Base-by-base conservation (phyloP, 2,113 vertebrate genomes). In the Monarcha castaneiventris region DNA sequence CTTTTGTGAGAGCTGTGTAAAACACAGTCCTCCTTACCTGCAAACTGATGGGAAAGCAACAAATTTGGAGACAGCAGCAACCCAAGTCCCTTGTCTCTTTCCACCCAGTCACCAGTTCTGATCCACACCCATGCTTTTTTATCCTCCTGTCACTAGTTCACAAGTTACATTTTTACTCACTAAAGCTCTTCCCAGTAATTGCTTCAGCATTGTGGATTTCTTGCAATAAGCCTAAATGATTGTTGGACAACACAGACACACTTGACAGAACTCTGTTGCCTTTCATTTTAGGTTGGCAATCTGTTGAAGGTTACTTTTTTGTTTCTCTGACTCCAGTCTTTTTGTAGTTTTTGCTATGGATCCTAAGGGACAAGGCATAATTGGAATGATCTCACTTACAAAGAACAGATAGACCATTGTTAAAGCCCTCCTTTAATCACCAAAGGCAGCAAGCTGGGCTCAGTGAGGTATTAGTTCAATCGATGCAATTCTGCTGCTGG, bases 131-230 rank as follows among this genome's bases (percentile, higher is more conserved):
- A 17, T 21, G 7, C 35, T 58, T 72, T 64, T 68, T 52, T 22
- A 76, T 71, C 63, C 41, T 88, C 16, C 48, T 59, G 9, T 81
- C 9, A 4, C 26, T 67, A 52, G 33, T 51, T 90, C 76, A 32
- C 37, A 73, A 59, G 43, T 54, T 82, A 35, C 26, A 10, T 41
- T 77, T 89, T 80, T 41, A 58, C 19, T 88, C 79, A 76, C 39
- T 84, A 56, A 89, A 87, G 59, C 52, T 86, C 91, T 92, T 96
- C 93, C 90, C 77, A 79, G 74, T 44, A 90, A 49, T 68, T 77
- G 64, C 48, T 85, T 85, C 72, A 26, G 68, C 61, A 33, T 16
- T 20, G 52, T 23, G 68, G 11, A 32, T 61, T 52, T 87, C 81
- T 43, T 63, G 46, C 1, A 59, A 37, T 43, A 52, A 49, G 58